A percentile compares a stretch with the other conserved stretches of the same genome.
Conservation (phyloP, 2,797 vertebrate genomes). For the Tympanoctomys barrerae region DNA sequence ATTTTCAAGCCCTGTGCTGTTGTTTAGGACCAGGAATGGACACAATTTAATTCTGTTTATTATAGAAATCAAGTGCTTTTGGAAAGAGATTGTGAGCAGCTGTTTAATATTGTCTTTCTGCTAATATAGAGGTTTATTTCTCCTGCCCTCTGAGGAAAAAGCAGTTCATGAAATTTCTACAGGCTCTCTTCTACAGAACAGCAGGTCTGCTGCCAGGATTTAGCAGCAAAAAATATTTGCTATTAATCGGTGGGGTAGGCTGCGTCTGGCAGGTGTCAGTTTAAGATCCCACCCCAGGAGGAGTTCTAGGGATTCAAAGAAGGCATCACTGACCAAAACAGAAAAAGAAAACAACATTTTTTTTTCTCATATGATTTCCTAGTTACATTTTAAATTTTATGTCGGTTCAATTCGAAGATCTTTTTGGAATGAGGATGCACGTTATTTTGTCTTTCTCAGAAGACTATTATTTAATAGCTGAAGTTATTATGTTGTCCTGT, state of each 20-base stretch:
- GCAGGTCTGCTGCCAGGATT: slow-evolving; percentile 75
- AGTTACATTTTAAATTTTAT: background rate
- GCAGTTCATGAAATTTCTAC: slow-evolving; percentile 82
- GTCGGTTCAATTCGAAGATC: slow-evolving; percentile 5
- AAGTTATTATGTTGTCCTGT: slow-evolving; percentile 37
- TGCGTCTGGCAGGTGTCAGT: slow-evolving; percentile 82
- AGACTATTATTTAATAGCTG: background rate
- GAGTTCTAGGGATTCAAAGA: slow-evolving; percentile 68
- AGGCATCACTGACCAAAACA: slow-evolving; percentile 46
- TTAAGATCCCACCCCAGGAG: slow-evolving; percentile 65
- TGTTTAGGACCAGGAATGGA: slow-evolving; percentile 80
- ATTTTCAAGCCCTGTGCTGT: slow-evolving; percentile 75
- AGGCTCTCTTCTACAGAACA: slow-evolving; percentile 75
- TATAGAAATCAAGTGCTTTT: slow-evolving; percentile 84
- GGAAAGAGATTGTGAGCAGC: slow-evolving; percentile 84
- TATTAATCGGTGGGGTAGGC: slow-evolving; percentile 80
- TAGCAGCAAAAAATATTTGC: slow-evolving; percentile 69
- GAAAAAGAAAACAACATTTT: slow-evolving; percentile 23
- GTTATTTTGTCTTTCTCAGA: slow-evolving; percentile 33
- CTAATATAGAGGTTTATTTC: slow-evolving; percentile 81
- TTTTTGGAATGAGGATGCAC: slow-evolving; percentile 32
- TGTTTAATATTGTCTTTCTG: slow-evolving; percentile 84
- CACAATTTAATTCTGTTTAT: slow-evolving; percentile 86
- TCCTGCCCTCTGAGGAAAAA: slow-evolving; percentile 81
- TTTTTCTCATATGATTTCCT: background rate